Base-by-base conservation (phyloP, 2,888 invertebrate species). In the Tricholauxania praeusta region DNA sequence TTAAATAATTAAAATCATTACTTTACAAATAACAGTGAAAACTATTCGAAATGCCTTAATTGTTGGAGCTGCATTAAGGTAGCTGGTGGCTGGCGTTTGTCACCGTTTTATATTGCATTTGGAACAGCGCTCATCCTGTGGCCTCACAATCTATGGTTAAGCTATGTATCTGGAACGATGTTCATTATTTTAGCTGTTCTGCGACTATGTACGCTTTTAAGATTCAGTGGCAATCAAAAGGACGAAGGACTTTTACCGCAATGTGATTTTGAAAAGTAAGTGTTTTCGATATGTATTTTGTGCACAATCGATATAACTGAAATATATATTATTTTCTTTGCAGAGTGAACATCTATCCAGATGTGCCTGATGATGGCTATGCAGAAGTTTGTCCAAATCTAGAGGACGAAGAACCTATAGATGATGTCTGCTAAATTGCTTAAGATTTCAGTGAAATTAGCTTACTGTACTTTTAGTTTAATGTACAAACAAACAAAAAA, bases 121-220 rank as follows among this genome's bases (percentile, higher is more conserved):
- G 87, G 87, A 76, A 80, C 82, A 60, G 81, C 81, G 59, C 78
- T 87, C 69, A 81, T 87, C 65, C 74, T 86, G 69, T 87, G 84
- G 82, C 87, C 87, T 22, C 85, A 87, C 78, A 88, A 88, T 83
- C 83, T 89, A 64, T 89, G 89, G 89, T 83, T 89, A 60, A 89
- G 89, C 71, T 89, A 89, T 83, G 86, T 89, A 65, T 88, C 89
- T 65, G 89, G 89, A 8, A 84, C 87, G 59, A 85, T 88, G 79
- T 80, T 89, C 49, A 80, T 89, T 39, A 78, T 88, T 1, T 80
- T 90, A 72, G 88, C 89, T 12, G 75, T 88, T 62, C 82, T 89
- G 72, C 87, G 89, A 79, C 80, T 89, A 28, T 83, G 83, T 73
- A 82, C 83, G 55, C 77, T 85, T 65, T 79, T 86, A 66, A 80